These are phyloP conservation scores for Drosophila busckii DNA, from an alignment of 1,140 invertebrate species.

Conservation along the genomic window DNA sequence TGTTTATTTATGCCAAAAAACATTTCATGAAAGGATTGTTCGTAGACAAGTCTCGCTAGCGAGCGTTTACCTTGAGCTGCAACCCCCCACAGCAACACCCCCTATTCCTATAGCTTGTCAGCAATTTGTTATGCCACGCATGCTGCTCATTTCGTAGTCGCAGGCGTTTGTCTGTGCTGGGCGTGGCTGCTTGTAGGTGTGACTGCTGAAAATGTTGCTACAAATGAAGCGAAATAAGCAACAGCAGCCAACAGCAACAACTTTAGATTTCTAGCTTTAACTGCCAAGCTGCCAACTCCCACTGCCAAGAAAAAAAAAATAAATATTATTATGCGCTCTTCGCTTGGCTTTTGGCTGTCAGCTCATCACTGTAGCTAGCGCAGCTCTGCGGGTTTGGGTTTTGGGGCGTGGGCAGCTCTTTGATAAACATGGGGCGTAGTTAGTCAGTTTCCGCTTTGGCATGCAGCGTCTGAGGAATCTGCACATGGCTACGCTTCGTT, in stretches of 20 bases:
- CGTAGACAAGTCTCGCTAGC: slow-evolving; percentile 22
- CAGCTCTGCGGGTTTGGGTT: too few relatives aligned
- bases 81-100: not conserved
- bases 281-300: not conserved
- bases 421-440: slow-evolving; percentile 30
- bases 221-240: slow-evolving; percentile 63
- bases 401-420: slow-evolving; percentile 24
- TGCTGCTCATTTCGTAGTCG: slow-evolving; percentile 40
- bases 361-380: slow-evolving; percentile 11
- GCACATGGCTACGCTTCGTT: too few relatives aligned
- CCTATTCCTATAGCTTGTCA: not conserved
- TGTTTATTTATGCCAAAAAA: slow-evolving; percentile 73
- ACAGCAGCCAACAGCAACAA: slow-evolving; percentile 17
- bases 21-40: slow-evolving; percentile 44
- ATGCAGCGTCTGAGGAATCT: slow-evolving; percentile 12
- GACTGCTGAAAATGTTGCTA: slow-evolving; percentile 59
- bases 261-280: not conserved
- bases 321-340: slow-evolving; percentile 30
- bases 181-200: slow-evolving; percentile 46
- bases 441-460: slow-evolving; percentile 22
- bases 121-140: slow-evolving; percentile 72
- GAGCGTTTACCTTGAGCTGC: slow-evolving; percentile 8
- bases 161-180: slow-evolving; percentile 1
- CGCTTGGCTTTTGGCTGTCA: slow-evolving; percentile 5
- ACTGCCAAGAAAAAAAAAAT: slow-evolving; percentile 12